A percentile compares a stretch with the other conserved stretches of the same genome.
phyloP scores from a whole-genome alignment of 2,797 vertebrate genomes.

The Tympanoctomys barrerae region DNA sequence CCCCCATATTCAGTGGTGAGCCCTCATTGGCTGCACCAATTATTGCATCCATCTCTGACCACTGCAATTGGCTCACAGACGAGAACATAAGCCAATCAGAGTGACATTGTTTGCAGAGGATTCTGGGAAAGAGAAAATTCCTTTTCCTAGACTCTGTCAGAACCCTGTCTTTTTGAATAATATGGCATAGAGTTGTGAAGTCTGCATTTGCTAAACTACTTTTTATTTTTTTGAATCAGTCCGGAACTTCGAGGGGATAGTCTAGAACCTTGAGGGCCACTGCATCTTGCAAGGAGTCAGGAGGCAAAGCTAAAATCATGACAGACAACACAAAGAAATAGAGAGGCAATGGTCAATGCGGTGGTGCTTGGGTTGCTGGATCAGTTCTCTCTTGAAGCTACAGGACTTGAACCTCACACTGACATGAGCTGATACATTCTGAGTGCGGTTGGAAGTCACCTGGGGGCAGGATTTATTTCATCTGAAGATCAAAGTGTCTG shows the following conservation, averaged over 20 bases:
- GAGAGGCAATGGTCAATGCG: neutral
- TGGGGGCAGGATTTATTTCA: neutral
- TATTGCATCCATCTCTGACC: fast-evolving
- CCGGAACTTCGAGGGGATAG: neutral
- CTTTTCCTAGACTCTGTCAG: neutral
- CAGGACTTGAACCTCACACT: neutral
- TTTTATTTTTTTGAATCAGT: too few relatives aligned
- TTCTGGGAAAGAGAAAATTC: neutral
- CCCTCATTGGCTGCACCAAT: neutral
- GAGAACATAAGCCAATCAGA: neutral
- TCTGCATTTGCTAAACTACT: too few relatives aligned
- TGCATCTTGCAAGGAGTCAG: fast-evolving
- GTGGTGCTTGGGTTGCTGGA: neutral
- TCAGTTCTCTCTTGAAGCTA: neutral
- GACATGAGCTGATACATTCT: neutral
- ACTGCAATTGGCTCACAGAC: neutral
- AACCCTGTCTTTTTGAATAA: neutral
- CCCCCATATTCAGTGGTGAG: neutral
- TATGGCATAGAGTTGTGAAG: neutral
- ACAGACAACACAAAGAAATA: neutral
- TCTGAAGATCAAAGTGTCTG: neutral
- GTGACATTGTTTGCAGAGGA: neutral
- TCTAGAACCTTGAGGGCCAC: neutral
- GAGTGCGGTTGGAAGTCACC: neutral
- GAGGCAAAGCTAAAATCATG: neutral